phyloP scores from a whole-genome alignment of 2,113 vertebrate species.

The Gallinago undulata region DNA sequence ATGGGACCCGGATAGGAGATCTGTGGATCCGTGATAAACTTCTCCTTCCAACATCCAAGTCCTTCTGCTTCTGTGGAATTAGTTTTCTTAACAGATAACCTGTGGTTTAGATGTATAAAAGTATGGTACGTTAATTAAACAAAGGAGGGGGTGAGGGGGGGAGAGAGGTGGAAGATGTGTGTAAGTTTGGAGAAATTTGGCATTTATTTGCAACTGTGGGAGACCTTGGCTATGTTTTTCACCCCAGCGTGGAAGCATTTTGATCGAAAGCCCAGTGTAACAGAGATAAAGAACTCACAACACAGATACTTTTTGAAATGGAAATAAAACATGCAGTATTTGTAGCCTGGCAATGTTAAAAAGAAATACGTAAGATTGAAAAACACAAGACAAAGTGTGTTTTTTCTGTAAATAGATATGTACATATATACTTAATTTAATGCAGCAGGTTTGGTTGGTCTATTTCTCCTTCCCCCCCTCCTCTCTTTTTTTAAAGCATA shows the following conservation, averaged over 20 bases:
- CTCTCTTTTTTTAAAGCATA: slow-evolving; percentile 73
- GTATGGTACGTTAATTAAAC: background rate
- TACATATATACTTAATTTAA: background rate
- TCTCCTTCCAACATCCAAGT: background rate
- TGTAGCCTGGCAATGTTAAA: slow-evolving; percentile 15
- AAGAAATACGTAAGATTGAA: slow-evolving; percentile 30
- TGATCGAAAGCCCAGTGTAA: slow-evolving; percentile 34
- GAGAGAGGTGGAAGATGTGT: background rate
- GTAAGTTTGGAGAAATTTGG: background rate
- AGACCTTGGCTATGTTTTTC: background rate
- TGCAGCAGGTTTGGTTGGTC: slow-evolving; percentile 24
- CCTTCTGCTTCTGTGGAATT: background rate
- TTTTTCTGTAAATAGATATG: background rate
- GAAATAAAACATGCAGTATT: slow-evolving; percentile 34
- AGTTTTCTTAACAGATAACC: background rate
- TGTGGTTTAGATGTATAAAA: background rate
- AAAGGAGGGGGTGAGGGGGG: background rate
- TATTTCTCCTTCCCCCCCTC: background rate
- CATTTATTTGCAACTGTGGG: background rate
- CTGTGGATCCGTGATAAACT: background rate
- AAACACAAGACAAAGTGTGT: background rate
- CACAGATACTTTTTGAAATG: slow-evolving; percentile 20
- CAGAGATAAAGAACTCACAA: slow-evolving; percentile 6
- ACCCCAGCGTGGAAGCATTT: slow-evolving; percentile 13
- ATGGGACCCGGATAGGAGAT: background rate